Conservation (phyloP, 2,888 invertebrate species). For the Serrognathus titanus region DNA sequence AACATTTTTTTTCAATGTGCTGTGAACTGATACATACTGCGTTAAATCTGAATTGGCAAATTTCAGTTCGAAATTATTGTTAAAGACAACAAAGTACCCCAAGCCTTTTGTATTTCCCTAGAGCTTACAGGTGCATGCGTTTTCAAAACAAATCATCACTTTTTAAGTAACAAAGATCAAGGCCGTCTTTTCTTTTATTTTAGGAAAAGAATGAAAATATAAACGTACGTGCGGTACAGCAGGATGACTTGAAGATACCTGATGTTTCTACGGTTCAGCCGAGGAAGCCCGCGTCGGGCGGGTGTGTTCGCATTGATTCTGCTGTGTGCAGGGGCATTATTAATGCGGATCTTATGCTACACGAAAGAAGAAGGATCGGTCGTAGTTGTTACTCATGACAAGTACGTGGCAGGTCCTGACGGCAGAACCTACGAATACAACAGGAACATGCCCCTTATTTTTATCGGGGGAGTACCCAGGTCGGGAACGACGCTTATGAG, state of each 20-base stretch:
- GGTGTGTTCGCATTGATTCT: conserved; percentile 45
- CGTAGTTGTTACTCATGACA: conserved; percentile 49
- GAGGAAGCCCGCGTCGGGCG: conserved; percentile 45
- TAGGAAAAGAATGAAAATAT: too few species aligned
- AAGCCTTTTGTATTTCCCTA: too few species aligned
- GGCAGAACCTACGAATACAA: conserved; percentile 71
- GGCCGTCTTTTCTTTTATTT: too few species aligned
- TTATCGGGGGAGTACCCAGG: conserved; percentile 96
- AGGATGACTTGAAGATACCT: not conserved
- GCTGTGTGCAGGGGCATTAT: conserved; percentile 44
- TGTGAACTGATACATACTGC: too few species aligned
- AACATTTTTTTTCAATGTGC: too few species aligned
- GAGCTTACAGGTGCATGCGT: too few species aligned
- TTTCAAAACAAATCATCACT: too few species aligned
- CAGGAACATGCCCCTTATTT: conserved; percentile 88
- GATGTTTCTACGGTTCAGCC: conserved; percentile 11
- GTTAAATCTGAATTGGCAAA: too few species aligned
- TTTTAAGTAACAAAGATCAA: too few species aligned
- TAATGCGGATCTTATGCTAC: conserved; percentile 38
- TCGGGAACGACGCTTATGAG: conserved; percentile 97
- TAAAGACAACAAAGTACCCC: too few species aligned
- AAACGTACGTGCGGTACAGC: too few species aligned
- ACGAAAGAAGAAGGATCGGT: conserved; percentile 15
- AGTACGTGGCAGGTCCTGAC: conserved; percentile 62
- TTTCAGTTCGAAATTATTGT: too few species aligned